Evolutionary conservation across 2,888 invertebrate species (phyloP).

Genomic region (Drosophila sordidula): DNA sequence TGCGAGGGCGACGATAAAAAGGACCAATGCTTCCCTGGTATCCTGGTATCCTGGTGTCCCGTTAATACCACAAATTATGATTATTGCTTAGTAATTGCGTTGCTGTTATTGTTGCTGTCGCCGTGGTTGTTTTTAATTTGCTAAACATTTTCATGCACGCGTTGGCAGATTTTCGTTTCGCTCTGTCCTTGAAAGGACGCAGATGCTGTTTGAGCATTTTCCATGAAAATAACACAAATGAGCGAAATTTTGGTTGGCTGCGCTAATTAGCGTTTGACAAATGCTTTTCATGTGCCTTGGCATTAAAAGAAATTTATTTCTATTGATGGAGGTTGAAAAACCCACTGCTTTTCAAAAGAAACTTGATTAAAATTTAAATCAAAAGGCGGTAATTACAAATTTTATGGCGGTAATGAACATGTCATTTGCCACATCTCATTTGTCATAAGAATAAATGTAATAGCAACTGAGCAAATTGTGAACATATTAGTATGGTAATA

Average conservation of each 20-base stretch:
- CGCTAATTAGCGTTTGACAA: conserved; percentile 44
- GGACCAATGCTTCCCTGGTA: conserved; percentile 4
- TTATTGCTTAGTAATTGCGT: conserved; percentile 72
- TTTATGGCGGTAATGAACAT: neutral
- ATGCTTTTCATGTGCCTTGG: conserved; percentile 41
- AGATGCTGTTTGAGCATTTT: conserved; percentile 21
- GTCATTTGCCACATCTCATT: too few relatives aligned
- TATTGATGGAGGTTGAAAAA: conserved; percentile 3
- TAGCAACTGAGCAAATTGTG: too few relatives aligned
- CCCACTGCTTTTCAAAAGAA: neutral
- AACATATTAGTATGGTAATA: too few relatives aligned
- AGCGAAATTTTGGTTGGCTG: conserved; percentile 16
- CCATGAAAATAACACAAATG: conserved; percentile 24
- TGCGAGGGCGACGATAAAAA: conserved; percentile 26
- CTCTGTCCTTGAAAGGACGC: conserved; percentile 7
- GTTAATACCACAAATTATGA: conserved; percentile 73
- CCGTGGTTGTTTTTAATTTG: conserved; percentile 49
- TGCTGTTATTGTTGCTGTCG: conserved; percentile 19
- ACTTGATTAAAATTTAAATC: conserved; percentile 4
- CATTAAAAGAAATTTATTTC: conserved; percentile 16
- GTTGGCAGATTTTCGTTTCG: conserved; percentile 39
- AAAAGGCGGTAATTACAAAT: conserved; percentile 4
- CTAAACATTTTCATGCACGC: conserved; percentile 50
- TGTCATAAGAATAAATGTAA: too few relatives aligned
- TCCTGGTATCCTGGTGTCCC: conserved; percentile 18